A percentile compares a stretch with the other conserved stretches of the same genome.
Conservation (phyloP, 2,113 vertebrate species). For the Aspiorhynchus laticeps region DNA sequence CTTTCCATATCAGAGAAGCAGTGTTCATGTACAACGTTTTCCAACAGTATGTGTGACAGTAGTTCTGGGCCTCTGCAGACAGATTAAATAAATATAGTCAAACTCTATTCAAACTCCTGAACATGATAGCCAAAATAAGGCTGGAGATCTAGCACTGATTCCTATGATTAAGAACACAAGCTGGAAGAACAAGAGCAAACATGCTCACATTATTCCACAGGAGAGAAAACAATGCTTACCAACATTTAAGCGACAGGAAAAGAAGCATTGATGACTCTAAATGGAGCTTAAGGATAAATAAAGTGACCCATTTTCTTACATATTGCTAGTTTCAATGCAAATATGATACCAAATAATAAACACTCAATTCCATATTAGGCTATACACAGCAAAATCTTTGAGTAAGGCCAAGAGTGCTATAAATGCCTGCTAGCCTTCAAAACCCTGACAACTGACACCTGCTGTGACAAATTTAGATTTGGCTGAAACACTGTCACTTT, state of each 20-base stretch:
- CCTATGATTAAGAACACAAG: not conserved
- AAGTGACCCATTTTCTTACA: not conserved
- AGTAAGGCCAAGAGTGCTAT: not conserved
- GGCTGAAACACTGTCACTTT: not conserved
- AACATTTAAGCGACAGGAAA: not conserved
- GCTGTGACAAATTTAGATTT: not conserved
- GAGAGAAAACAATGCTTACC: not conserved
- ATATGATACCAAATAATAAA: not conserved
- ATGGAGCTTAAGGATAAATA: not conserved
- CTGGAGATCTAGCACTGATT: not conserved
- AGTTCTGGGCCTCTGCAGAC: not conserved
- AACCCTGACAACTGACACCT: not conserved
- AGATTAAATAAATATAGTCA: not conserved
- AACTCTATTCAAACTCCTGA: not conserved
- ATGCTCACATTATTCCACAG: not conserved
- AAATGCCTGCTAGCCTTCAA: not conserved
- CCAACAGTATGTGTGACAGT: not conserved
- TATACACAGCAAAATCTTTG: not conserved
- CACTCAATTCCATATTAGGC: not conserved
- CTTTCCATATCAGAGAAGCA: not conserved
- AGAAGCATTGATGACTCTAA: not conserved
- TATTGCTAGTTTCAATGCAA: not conserved
- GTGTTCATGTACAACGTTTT: not conserved
- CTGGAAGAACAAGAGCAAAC: not conserved
- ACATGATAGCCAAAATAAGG: not conserved